phyloP scores from a whole-genome alignment of 2,797 vertebrate species.

The Melopsittacus undulatus region DNA sequence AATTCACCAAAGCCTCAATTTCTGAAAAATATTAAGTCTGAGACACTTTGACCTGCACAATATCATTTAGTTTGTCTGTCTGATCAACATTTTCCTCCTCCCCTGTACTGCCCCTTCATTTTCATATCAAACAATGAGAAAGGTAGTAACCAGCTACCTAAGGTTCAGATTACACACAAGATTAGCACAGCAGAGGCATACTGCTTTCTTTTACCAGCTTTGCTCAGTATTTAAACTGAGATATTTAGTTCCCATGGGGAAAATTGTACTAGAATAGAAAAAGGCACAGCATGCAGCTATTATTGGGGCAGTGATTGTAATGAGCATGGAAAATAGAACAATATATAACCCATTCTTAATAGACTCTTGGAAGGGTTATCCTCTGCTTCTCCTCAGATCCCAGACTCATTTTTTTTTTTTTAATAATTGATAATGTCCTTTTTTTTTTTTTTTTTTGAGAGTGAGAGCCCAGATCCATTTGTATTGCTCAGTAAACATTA shows the following conservation, averaged over 20 bases:
- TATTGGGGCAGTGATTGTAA: slow-evolving; percentile 59
- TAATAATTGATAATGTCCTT: neutral
- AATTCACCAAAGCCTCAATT: neutral
- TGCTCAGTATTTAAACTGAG: slow-evolving; percentile 56
- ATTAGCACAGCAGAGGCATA: neutral
- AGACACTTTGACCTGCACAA: neutral
- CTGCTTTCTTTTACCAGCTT: neutral
- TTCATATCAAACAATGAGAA: neutral
- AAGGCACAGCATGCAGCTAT: slow-evolving; percentile 31
- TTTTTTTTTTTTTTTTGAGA: neutral
- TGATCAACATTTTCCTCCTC: neutral
- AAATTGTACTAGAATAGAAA: slow-evolving; percentile 33
- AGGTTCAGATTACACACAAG: neutral
- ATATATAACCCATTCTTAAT: slow-evolving; percentile 49
- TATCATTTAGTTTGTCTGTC: neutral
- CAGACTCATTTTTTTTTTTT: neutral
- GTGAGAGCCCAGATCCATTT: neutral
- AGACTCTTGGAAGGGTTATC: slow-evolving; percentile 51
- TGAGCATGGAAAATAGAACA: slow-evolving; percentile 62
- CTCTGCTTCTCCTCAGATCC: neutral
- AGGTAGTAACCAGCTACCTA: neutral
- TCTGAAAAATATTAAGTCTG: neutral
- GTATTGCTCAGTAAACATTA: neutral
- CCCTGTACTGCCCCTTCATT: neutral
- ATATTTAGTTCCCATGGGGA: slow-evolving; percentile 21